Conservation (phyloP, 92 coral and sea anemone species). For the Nematostella vectensis region DNA sequence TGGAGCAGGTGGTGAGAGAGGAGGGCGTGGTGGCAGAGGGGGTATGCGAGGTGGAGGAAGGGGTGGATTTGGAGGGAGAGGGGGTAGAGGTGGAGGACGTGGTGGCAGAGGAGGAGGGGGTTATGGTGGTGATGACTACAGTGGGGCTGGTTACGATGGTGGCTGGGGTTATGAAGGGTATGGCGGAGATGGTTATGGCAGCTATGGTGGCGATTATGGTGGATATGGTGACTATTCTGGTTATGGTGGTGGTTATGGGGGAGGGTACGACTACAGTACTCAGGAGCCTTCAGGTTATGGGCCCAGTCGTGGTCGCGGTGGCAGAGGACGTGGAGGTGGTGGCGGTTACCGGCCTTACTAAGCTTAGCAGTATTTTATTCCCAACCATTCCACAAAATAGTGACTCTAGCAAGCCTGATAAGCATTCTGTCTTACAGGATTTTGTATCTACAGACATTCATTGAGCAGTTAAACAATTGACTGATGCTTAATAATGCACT, state of each 20-base stretch:
- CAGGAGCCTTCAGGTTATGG: constrained; percentile 71
- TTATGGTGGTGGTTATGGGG: constrained; percentile 12
- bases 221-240: neutral
- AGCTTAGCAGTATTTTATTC: too few species aligned
- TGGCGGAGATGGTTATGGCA: constrained; percentile 22
- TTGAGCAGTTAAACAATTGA: too few species aligned
- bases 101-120: constrained; percentile 22
- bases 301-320: constrained; percentile 58
- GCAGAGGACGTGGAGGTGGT: constrained; percentile 53
- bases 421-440: too few species aligned
- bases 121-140: constrained; percentile 14
- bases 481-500: too few species aligned
- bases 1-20: constrained; percentile 40
- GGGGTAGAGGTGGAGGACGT: constrained; percentile 31
- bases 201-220: neutral
- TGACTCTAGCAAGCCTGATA: too few species aligned
- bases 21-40: constrained; percentile 51
- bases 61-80: constrained; percentile 32
- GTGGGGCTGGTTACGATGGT: constrained; percentile 20
- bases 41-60: constrained; percentile 34
- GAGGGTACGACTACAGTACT: constrained; percentile 23
- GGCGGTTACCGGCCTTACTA: constrained; percentile 57
- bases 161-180: constrained; percentile 27
- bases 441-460: too few species aligned
- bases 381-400: too few species aligned